Base-by-base conservation (phyloP, 2,113 vertebrate genomes). In the Scalopus aquaticus region DNA sequence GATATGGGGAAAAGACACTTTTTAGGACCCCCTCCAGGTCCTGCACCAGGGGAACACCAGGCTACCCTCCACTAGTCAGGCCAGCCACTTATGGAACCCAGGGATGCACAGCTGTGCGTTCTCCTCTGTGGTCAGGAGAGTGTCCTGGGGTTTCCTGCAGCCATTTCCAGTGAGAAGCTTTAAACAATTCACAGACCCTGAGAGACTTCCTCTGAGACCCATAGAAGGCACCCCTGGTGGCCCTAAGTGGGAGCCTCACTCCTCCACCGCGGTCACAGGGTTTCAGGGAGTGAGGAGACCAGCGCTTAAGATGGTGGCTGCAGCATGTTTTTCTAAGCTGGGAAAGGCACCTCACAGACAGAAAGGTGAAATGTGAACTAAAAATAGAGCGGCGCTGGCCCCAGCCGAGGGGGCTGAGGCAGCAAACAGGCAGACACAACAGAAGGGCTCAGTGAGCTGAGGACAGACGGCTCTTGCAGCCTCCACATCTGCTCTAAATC, bases 311-410 rank as follows among this genome's bases (percentile, higher is more conserved):
- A 79, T 9, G 4, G 19, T 6, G 35, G 74, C 62, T 56, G 15
- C 62, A 39, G 72, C 37, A 12, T 93, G 88, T 77, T 84, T 96
- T 90, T 72, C 85, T 90, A 87, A 5, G 85, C 85, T 90, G 81
- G 70, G 81, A 96, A 93, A 82, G 89, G 79, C 88, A 56, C 28
- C 60, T 58, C 81, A 17, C 51, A 72, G 91, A 95, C 88, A 80
- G 84, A 96, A 95, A 93, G 94, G 88, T 92, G 94, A 96, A 89
- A 87, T 64, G 65, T 73, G 91, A 96, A 74, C 94, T 90, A 93
- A 96, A 96, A 95, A 96, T 90, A 97, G 95, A 69, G 51, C 4
- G 13, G 10, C 0, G 0, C 24, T 42, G 42, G 49, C 81, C 62
- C 58, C 19, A 74, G 80, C 80, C 37, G 0, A 2, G 70, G n/a